Conservation (phyloP, 92 coral and sea anemone genomes). For the Phenganax subtilis region DNA sequence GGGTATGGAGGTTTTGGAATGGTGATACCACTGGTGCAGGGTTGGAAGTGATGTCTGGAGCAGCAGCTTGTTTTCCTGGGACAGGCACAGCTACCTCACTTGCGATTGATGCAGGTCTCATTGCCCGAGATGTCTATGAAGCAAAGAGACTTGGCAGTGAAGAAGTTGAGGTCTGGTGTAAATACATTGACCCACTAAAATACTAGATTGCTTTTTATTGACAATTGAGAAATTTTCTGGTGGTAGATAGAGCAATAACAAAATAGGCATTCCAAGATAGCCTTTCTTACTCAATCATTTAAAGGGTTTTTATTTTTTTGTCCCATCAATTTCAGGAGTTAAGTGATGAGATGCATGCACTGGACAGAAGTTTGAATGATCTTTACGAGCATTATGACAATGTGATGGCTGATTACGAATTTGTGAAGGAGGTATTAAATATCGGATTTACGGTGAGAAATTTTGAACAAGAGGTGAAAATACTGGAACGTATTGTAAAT, state of each 20-base stretch:
- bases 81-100: constrained; percentile 42
- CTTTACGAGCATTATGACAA: constrained; percentile 22
- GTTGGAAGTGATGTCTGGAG: constrained; percentile 44
- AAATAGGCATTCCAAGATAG: background rate
- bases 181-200: background rate
- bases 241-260: background rate
- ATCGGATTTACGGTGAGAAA: constrained; percentile 23
- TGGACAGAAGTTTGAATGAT: constrained; percentile 26
- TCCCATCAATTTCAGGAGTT: constrained; percentile 2
- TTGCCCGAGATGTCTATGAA: constrained; percentile 37
- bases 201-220: background rate
- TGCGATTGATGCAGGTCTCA: constrained; percentile 37
- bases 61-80: constrained; percentile 45
- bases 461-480: constrained; percentile 17
- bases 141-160: constrained; percentile 4
- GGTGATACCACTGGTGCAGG: constrained; percentile 45
- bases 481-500: constrained; percentile 12
- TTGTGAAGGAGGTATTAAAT: constrained; percentile 35
- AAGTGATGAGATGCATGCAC: background rate
- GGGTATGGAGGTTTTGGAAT: constrained; percentile 33
- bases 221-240: background rate
- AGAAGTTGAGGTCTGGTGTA: constrained; percentile 26
- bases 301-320: background rate
- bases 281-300: background rate
- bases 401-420: constrained; percentile 33